These are phyloP conservation scores for Dissostichus mawsoni DNA, from an alignment of 2,113 vertebrate species.

Conservation along the genomic window DNA sequence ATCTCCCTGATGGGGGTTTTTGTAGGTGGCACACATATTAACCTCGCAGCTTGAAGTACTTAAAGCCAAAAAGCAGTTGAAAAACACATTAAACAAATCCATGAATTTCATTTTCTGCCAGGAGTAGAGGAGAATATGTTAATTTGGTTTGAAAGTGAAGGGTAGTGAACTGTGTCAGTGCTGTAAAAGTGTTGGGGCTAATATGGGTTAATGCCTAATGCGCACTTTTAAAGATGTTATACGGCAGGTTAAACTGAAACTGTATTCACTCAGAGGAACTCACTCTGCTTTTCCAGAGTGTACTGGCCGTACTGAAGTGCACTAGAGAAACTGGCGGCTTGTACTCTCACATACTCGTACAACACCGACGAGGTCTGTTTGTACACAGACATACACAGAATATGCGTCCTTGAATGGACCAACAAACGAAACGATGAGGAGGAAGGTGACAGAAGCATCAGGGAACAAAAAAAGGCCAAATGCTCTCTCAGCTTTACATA, in stretches of 20 bases:
- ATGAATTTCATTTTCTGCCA: conserved; percentile 55
- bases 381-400: background rate
- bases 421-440: background rate
- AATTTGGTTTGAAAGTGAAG: conserved; percentile 57
- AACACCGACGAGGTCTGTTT: background rate
- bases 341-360: background rate
- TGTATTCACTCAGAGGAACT: conserved; percentile 46
- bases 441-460: background rate
- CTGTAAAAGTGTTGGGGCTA: conserved; percentile 58
- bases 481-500: background rate
- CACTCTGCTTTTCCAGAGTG: conserved; percentile 8
- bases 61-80: conserved; percentile 48
- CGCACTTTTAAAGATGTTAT: conserved; percentile 57
- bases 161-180: conserved; percentile 53
- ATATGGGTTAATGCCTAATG: conserved; percentile 74
- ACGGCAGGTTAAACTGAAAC: conserved; percentile 62
- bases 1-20: conserved; percentile 57
- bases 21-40: conserved; percentile 62
- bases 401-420: conserved; percentile 8
- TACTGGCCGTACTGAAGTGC: background rate
- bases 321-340: background rate
- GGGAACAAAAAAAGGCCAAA: background rate
- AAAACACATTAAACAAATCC: conserved; percentile 62
- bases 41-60: conserved; percentile 43
- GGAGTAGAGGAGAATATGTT: conserved; percentile 55